Evolutionary conservation across 2,888 invertebrate species (phyloP), one percentile per base, ranked within the genome.

Genomic region (Microctonus hyperodae): DNA sequence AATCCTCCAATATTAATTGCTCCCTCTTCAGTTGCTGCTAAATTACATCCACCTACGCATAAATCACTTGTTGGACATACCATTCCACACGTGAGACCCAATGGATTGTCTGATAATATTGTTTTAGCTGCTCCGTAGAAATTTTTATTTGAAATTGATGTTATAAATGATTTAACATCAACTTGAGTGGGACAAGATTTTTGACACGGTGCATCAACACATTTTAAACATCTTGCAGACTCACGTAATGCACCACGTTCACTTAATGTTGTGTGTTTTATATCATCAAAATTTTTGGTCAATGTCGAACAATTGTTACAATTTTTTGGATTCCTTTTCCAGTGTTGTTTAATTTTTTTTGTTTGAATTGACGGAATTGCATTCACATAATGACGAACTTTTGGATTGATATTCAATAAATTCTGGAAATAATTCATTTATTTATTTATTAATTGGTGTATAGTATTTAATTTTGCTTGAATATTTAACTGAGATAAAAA

Each of bases 61-160:
- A 99, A 89, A 84, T 99, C 98, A 80, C 97, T 97, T 0, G 98
- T 98, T 1, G 98, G 98, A 76, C 98, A 98, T 23, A 99, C 98
- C 98, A 99, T 99, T 28, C 97, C 97, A 77, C 97, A 97, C 0
- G 96, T 95, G 1, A 97, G 86, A 0, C 97, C 99, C 63, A 98
- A 85, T 0, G 99, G 98, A 84, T 99, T 99, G 82, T 99, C 98
- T 0, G 97, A 97, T 65, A 99, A 90, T 65, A 99, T 99, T 0
- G 94, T 91, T 81, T 96, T 96, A 0, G 96, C 94, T 1, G 98
- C 96, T 23, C 99, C 98, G 87, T 99, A 99, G 83, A 96, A 98
- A 84, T 99, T 99, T 92, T 95, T 97, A 81, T 95, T 98, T 25
- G 97, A 90, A 75, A 99, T 99, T 83, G 96, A 96, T 0, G 94